Conservation (phyloP, 2,797 vertebrate genomes). For the Sitta carolinensis region DNA sequence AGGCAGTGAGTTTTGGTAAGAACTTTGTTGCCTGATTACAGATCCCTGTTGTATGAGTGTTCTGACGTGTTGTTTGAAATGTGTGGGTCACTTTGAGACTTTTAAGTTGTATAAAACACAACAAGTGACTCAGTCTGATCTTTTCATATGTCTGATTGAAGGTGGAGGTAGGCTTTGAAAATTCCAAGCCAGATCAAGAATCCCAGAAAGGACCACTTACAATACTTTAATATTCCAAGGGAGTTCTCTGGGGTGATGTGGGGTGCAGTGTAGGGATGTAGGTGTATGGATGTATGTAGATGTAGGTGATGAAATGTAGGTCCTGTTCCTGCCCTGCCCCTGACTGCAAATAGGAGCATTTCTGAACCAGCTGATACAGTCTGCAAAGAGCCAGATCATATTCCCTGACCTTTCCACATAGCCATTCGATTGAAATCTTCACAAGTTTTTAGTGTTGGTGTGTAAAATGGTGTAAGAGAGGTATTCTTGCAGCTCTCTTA, state of each 20-base stretch:
- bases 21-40: background rate
- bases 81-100: background rate
- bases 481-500: background rate
- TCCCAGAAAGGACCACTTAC: background rate
- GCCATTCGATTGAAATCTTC: background rate
- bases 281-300: too few species aligned
- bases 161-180: background rate
- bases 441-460: background rate
- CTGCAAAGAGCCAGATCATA: background rate
- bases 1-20: background rate
- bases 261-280: too few species aligned
- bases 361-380: background rate
- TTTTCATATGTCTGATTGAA: background rate
- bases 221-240: background rate
- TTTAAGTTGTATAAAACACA: background rate
- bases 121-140: background rate
- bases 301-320: background rate
- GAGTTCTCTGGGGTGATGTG: background rate
- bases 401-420: background rate
- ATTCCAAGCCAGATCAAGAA: background rate
- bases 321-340: background rate
- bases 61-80: background rate
- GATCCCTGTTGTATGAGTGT: background rate
- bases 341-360: background rate
- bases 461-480: background rate